Evolutionary conservation across 2,797 vertebrate species (phyloP).

Genomic region (Danio jaintianensis): DNA sequence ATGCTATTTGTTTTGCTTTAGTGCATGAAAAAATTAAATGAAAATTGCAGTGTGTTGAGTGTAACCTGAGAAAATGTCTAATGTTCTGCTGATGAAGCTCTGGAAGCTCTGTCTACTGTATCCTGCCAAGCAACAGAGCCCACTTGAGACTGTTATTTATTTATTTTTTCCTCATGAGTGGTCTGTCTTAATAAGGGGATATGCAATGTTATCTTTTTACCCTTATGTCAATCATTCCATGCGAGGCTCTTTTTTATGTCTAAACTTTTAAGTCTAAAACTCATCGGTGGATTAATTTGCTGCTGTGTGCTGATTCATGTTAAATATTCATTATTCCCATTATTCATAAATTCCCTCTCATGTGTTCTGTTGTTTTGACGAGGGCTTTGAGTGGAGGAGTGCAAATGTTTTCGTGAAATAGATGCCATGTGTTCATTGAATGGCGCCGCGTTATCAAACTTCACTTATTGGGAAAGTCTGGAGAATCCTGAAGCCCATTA

Average conservation of each 20-base stretch:
- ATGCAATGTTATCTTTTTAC: neutral
- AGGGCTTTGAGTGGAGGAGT: neutral
- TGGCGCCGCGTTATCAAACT: neutral
- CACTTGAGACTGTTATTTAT: neutral
- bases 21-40: neutral
- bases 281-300: neutral
- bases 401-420: neutral
- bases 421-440: neutral
- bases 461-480: neutral
- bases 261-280: no score
- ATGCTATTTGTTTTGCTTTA: neutral
- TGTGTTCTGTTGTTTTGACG: neutral
- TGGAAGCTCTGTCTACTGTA: conserved; percentile 27
- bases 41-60: conserved; percentile 3
- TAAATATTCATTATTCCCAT: neutral
- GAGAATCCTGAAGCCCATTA: conserved; percentile 11
- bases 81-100: conserved; percentile 5
- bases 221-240: neutral
- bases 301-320: neutral
- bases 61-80: conserved; percentile 6
- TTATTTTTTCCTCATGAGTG: neutral
- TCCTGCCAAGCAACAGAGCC: neutral
- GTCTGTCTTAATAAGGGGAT: neutral
- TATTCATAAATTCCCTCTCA: neutral
- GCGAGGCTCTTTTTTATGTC: neutral